Conservation (phyloP, 1,140 invertebrate species). For the Leptinotarsa undecemlineata region DNA sequence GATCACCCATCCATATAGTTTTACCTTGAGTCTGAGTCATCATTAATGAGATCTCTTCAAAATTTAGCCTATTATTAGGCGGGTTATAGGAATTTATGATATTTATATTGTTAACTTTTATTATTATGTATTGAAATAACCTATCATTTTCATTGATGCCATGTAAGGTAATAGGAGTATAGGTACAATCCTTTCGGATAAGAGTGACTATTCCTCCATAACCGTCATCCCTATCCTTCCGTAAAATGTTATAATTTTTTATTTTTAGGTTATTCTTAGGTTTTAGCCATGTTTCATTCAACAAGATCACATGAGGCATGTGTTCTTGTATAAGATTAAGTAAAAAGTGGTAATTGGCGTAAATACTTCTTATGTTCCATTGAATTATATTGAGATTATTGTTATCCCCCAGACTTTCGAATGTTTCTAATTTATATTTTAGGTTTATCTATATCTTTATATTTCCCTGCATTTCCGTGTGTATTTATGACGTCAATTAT, state of each 20-base stretch:
- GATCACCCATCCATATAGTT: slow-evolving; percentile 1
- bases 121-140: slow-evolving; percentile 21
- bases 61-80: not conserved
- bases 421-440: too few relatives aligned
- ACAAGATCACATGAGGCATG: not conserved
- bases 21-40: not conserved
- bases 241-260: slow-evolving; percentile 22
- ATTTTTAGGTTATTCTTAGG: slow-evolving; percentile 11
- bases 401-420: not conserved
- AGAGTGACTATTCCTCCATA: too few relatives aligned
- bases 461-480: too few relatives aligned
- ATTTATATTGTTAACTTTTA: slow-evolving; percentile 4
- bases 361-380: slow-evolving; percentile 24
- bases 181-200: slow-evolving; percentile 12
- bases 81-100: slow-evolving; percentile 15
- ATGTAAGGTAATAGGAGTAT: not conserved
- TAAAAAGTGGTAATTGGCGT: slow-evolving; percentile 16
- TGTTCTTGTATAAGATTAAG: slow-evolving; percentile 5
- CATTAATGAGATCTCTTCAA: not conserved
- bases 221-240: too few relatives aligned
- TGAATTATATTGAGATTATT: slow-evolving; percentile 6
- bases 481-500: too few relatives aligned
- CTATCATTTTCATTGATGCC: not conserved
- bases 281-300: slow-evolving; percentile 35
- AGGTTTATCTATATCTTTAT: too few relatives aligned